Percentiles rank a stretch among this genome's conserved stretches.
Conservation (phyloP, 23 tunicate species). For the Styela plicata region DNA sequence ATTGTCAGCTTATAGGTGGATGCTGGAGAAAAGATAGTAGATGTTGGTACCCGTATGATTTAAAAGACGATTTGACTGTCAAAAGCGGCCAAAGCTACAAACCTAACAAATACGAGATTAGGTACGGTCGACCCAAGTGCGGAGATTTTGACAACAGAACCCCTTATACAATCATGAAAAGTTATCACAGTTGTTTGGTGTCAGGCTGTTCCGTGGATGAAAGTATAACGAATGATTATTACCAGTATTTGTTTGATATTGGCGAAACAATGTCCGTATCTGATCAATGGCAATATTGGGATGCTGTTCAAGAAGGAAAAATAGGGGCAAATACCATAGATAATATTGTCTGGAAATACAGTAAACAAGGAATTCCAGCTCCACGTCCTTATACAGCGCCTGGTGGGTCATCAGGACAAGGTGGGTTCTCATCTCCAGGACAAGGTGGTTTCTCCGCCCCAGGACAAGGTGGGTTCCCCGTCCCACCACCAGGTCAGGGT, state of each 20-base stretch:
- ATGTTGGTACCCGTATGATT: slow-evolving; percentile 42
- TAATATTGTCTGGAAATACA: no score
- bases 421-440: no score
- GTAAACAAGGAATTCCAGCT: no score
- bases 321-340: no score
- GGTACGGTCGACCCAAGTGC: slow-evolving; percentile 49
- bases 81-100: slow-evolving; percentile 42
- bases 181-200: slow-evolving; percentile 55
- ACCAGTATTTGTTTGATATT: neutral
- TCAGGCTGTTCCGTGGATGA: slow-evolving; percentile 59
- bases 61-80: slow-evolving; percentile 29
- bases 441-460: no score
- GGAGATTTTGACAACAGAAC: slow-evolving; percentile 22
- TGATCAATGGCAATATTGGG: slow-evolving; percentile 2
- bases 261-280: neutral
- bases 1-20: slow-evolving; percentile 69
- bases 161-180: slow-evolving; percentile 18
- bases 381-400: no score
- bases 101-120: neutral
- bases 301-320: neutral
- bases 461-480: no score
- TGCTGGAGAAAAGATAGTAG: slow-evolving; percentile 55
- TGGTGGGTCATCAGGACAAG: no score
- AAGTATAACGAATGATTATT: slow-evolving; percentile 5
- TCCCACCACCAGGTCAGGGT: no score